These are phyloP conservation scores for Pempheris klunzingeri DNA, from an alignment of 2,797 vertebrate genomes.

Conservation along the genomic window DNA sequence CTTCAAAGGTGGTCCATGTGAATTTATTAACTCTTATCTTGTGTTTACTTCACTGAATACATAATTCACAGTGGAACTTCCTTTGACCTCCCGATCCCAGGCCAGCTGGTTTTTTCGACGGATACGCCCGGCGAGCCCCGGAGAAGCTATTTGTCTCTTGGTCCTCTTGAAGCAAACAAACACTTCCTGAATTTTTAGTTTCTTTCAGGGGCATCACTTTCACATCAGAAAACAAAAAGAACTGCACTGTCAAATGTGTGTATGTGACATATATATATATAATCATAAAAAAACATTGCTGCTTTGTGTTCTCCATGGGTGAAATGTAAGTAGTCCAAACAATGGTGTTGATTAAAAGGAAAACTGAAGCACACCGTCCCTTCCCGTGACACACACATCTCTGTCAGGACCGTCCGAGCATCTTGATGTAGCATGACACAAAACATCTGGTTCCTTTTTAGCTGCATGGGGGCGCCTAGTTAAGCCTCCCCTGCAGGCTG, in stretches of 20 bases:
- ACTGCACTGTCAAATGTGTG: background rate
- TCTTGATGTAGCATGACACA: constrained; percentile 75
- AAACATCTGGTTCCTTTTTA: constrained; percentile 87
- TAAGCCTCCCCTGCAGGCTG: constrained; percentile 79
- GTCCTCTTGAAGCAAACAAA: constrained; percentile 58
- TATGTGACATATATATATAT: background rate
- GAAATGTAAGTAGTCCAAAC: constrained; percentile 27
- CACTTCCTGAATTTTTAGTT: constrained; percentile 50
- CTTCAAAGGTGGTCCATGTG: constrained; percentile 65
- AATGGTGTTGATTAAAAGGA: constrained; percentile 57
- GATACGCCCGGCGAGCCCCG: constrained; percentile 22
- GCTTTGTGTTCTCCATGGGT: constrained; percentile 3
- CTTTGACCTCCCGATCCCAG: constrained; percentile 53
- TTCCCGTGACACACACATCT: constrained; percentile 62
- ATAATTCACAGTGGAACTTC: constrained; percentile 66
- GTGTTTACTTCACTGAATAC: constrained; percentile 63
- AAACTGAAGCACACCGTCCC: background rate
- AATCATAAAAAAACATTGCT: constrained; percentile 26
- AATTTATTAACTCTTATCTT: constrained; percentile 72
- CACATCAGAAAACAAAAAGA: constrained; percentile 40
- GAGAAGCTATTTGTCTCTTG: constrained; percentile 40
- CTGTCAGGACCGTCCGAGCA: constrained; percentile 46
- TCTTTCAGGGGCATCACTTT: constrained; percentile 24
- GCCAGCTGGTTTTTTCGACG: constrained; percentile 49
- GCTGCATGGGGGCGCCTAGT: constrained; percentile 68